Evolutionary conservation across 2,113 vertebrate genomes (phyloP).

Genomic region (Dipodomys merriami): DNA sequence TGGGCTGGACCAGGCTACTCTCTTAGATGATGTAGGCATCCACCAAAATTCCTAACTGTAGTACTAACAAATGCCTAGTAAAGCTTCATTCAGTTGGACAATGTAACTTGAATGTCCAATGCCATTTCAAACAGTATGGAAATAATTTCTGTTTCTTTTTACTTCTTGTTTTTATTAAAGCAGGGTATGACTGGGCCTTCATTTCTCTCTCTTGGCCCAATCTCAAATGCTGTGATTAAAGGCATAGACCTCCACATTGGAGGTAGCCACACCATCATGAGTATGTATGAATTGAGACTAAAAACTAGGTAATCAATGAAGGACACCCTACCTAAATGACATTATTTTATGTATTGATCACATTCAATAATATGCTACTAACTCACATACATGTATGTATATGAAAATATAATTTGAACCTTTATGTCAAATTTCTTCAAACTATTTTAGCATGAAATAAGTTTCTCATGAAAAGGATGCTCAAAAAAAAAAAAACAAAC

Average conservation of each 20-base stretch:
- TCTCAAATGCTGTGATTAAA: no score
- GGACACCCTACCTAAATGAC: not conserved
- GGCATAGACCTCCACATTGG: not conserved
- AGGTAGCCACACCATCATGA: not conserved
- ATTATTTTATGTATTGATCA: not conserved
- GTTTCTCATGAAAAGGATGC: constrained; percentile 49
- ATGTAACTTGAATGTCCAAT: not conserved
- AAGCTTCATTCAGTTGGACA: not conserved
- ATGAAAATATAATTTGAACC: constrained; percentile 31
- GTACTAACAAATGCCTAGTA: not conserved
- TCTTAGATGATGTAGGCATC: not conserved
- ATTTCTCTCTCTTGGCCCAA: no score
- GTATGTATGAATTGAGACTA: not conserved
- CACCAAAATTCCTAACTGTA: not conserved
- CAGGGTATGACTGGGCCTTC: no score
- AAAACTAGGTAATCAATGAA: not conserved
- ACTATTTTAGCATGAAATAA: constrained; percentile 57
- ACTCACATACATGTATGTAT: not conserved
- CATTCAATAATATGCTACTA: not conserved
- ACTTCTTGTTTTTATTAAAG: no score
- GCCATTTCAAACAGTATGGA: not conserved
- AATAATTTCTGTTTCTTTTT: not conserved
- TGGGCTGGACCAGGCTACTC: not conserved
- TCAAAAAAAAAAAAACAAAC: constrained; percentile 24
- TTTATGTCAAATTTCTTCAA: constrained; percentile 27